Base-by-base conservation (phyloP, 2,888 invertebrate genomes). In the Craniophora ligustri region DNA sequence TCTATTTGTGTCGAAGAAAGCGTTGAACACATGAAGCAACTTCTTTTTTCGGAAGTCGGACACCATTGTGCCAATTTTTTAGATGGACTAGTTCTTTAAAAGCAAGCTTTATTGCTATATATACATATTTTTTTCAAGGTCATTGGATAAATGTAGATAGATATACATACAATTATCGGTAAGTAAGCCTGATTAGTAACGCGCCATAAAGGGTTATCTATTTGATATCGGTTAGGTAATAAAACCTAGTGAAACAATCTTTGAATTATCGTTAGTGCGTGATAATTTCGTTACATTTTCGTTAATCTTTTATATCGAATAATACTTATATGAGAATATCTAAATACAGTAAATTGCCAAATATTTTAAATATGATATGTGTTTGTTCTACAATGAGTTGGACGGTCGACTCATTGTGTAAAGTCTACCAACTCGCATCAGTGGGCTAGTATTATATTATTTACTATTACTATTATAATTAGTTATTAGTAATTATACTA, bases 11-110 rank as follows among this genome's bases (percentile, higher is more conserved):
- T 98, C 98, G 78, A 98, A 97, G 92, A 98, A 97, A 38, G 96
- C 96, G 84, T 96, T 96, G 95, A 98, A 98, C 49, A 98, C 96
- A 89, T 97, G 96, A 71, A 96, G 94, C 28, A 98, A 95, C 89
- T 98, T 98, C 95, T 97, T 97, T 93, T 96, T 97, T 85, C 97
- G 96, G 91, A 98, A 98, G 75, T 97, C 97, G 67, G 97, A 97
- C 88, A 97, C 96, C 91, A 92, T 92, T 82, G 87, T 91, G 95
- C 8, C 35, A 42, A 39, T 26, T 55, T 41, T 46, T 49, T 14
- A 23, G 18, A 28, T 14, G n/a, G 26, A 61, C 39, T 66, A 59
- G 61, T 4, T 4, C 18, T 16, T 8, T 13, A 7, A 4, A 13
- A 5, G 18, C 23, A 45, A 16, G 34, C 68, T 55, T 77, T 82